A percentile compares a stretch with the other conserved stretches of the same genome.
These are phyloP conservation scores for Diabrotica undecimpunctata DNA, from an alignment of 1,140 invertebrate genomes.

Conservation along the genomic window DNA sequence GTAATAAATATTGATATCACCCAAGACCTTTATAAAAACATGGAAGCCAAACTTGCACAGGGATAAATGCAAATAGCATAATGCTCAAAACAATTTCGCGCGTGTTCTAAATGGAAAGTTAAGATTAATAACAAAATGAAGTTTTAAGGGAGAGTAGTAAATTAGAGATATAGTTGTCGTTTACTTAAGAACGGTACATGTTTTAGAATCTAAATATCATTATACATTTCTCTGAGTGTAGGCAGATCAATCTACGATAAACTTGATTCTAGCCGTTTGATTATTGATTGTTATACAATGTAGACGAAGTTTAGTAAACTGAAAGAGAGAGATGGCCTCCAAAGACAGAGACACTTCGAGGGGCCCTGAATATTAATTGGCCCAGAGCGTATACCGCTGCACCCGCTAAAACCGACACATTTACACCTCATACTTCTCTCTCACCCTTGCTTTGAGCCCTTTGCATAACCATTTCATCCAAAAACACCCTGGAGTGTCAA, in stretches of 20 bases:
- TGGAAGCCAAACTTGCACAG: too few relatives aligned
- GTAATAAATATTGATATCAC: too few relatives aligned
- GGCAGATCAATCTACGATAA: background rate
- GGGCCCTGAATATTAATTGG: constrained; percentile 44
- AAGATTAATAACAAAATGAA: too few relatives aligned
- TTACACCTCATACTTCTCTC: constrained; percentile 43
- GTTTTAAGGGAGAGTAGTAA: too few relatives aligned
- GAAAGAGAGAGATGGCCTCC: background rate
- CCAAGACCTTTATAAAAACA: too few relatives aligned
- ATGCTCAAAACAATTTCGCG: too few relatives aligned
- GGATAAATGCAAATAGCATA: too few relatives aligned
- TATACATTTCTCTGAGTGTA: too few relatives aligned
- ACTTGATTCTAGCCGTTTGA: constrained; percentile 15
- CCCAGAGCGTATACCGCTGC: constrained; percentile 33
- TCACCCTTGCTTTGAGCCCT: constrained; percentile 28
- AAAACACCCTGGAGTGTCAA: constrained; percentile 45
- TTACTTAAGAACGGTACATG: too few relatives aligned
- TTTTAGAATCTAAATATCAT: too few relatives aligned
- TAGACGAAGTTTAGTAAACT: background rate
- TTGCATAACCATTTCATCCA: constrained; percentile 30
- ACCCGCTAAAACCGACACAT: constrained; percentile 45
- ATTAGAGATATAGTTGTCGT: too few relatives aligned
- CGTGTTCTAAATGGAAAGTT: too few relatives aligned
- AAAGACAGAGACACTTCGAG: background rate
- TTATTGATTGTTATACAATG: constrained; percentile 16